phyloP scores from a whole-genome alignment of 2,888 invertebrate species.

The Stratiomys singularior region DNA sequence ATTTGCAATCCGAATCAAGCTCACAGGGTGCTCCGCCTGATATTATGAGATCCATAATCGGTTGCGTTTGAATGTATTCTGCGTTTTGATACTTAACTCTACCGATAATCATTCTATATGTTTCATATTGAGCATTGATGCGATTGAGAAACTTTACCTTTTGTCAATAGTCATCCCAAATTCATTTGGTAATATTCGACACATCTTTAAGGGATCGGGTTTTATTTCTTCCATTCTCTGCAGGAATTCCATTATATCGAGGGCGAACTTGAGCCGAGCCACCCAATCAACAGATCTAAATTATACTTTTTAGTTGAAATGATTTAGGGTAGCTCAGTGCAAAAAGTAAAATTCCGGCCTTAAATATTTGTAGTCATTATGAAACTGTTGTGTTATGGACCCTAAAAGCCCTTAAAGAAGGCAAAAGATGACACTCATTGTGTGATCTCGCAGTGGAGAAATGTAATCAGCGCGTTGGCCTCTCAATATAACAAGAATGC shows the following conservation, averaged over 20 bases:
- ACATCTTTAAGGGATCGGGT: constrained; percentile 63
- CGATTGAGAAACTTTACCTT: constrained; percentile 55
- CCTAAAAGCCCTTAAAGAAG: no score
- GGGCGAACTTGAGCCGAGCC: constrained; percentile 61
- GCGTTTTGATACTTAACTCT: constrained; percentile 63
- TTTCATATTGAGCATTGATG: no score
- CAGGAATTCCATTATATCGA: constrained; percentile 62
- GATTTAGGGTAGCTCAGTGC: background rate
- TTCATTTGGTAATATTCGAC: constrained; percentile 60
- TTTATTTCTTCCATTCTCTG: constrained; percentile 63
- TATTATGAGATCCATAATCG: constrained; percentile 60
- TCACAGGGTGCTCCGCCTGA: constrained; percentile 59
- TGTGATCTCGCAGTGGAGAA: no score
- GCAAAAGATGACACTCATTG: no score
- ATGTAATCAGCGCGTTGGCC: no score
- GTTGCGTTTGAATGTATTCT: constrained; percentile 60
- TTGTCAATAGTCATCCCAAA: constrained; percentile 62
- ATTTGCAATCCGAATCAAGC: constrained; percentile 59
- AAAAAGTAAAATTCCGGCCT: no score
- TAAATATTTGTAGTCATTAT: no score
- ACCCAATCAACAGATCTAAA: constrained; percentile 60
- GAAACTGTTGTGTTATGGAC: no score
- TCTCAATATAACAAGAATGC: no score
- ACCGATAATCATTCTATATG: no score
- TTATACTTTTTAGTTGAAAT: background rate